Conservation (phyloP, 2,888 invertebrate species). For the Rhamnusium bicolor region DNA sequence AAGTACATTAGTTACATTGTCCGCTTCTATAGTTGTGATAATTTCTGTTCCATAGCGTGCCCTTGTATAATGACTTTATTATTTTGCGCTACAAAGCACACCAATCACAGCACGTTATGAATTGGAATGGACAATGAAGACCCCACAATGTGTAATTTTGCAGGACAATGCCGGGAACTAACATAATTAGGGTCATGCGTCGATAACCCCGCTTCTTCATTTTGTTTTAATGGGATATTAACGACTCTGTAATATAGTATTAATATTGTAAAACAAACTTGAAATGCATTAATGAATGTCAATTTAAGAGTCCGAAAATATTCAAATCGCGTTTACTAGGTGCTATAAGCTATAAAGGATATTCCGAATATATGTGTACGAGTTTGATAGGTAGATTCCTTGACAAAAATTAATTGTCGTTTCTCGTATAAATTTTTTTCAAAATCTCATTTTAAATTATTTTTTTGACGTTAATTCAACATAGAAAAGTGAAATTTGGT, state of each 20-base stretch:
- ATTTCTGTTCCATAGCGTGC: slow-evolving; percentile 27
- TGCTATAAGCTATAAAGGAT: too few relatives aligned
- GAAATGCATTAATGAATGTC: too few relatives aligned
- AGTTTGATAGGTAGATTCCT: too few relatives aligned
- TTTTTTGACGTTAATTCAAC: too few relatives aligned
- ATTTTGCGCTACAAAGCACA: slow-evolving; percentile 29
- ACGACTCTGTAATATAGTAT: neutral
- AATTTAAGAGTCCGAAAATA: too few relatives aligned
- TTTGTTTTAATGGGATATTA: slow-evolving; percentile 10
- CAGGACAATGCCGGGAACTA: slow-evolving; percentile 25
- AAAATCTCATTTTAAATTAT: too few relatives aligned
- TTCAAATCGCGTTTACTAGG: too few relatives aligned
- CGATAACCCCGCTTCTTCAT: slow-evolving; percentile 32
- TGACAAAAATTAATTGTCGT: too few relatives aligned
- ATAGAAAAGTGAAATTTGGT: too few relatives aligned
- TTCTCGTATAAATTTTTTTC: too few relatives aligned
- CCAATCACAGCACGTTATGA: slow-evolving; percentile 29
- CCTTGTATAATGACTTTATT: slow-evolving; percentile 33
- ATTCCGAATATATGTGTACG: too few relatives aligned
- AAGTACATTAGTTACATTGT: slow-evolving; percentile 15
- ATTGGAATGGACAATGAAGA: slow-evolving; percentile 27
- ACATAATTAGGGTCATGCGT: slow-evolving; percentile 37
- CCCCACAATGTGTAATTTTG: slow-evolving; percentile 20
- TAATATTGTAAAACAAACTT: neutral
- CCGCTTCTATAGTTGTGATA: slow-evolving; percentile 9